A percentile compares a stretch with the other conserved stretches of the same genome.
Conservation (phyloP, 1,140 invertebrate species). For the Orussus abietinus region DNA sequence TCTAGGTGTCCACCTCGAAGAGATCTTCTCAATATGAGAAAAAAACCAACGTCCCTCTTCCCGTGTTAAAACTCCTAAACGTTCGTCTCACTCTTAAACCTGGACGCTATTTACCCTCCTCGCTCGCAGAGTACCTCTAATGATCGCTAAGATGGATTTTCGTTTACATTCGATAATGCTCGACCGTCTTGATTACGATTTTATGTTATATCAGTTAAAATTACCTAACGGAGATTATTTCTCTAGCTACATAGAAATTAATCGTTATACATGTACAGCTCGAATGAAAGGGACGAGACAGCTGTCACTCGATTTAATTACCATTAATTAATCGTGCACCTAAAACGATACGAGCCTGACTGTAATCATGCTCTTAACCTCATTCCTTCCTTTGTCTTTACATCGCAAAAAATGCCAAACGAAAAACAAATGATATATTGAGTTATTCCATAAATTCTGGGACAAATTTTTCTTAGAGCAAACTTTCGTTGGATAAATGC, state of each 20-base stretch:
- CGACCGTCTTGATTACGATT: conserved; percentile 18
- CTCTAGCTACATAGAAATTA: conserved; percentile 28
- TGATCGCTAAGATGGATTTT: conserved; percentile 13
- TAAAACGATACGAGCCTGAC: too few relatives aligned
- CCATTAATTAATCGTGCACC: too few relatives aligned
- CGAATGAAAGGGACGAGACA: conserved; percentile 29
- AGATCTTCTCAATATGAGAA: conserved; percentile 51
- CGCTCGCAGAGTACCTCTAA: conserved; percentile 23
- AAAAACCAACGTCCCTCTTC: too few relatives aligned
- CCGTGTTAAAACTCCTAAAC: conserved; percentile 1
- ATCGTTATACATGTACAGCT: conserved; percentile 25
- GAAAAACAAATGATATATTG: too few relatives aligned
- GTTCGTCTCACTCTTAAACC: conserved; percentile 34
- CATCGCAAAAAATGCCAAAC: too few relatives aligned
- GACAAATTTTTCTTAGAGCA: too few relatives aligned
- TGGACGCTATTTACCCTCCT: conserved; percentile 25
- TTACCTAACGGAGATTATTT: conserved; percentile 37
- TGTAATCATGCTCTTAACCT: too few relatives aligned
- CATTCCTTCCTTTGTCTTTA: too few relatives aligned
- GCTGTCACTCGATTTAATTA: too few relatives aligned
- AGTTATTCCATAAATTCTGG: too few relatives aligned
- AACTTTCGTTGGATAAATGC: too few relatives aligned
- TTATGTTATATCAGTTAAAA: conserved; percentile 24
- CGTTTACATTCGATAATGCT: background rate
- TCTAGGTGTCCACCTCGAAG: too few relatives aligned